Conservation (phyloP, 2,888 invertebrate species). For the Aproaerema taeniolella region DNA sequence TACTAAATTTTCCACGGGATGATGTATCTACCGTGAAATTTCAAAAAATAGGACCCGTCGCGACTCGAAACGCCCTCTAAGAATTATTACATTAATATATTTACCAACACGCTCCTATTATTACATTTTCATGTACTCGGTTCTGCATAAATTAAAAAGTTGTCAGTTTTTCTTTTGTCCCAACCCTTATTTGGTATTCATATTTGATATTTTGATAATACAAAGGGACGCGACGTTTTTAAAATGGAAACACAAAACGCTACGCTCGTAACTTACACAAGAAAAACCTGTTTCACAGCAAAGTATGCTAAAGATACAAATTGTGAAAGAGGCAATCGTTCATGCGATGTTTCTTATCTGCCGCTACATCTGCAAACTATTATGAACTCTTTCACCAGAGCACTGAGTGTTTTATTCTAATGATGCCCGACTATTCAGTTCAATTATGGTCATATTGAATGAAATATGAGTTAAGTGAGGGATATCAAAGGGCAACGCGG, state of each 20-base stretch:
- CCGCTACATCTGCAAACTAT: conserved; percentile 35
- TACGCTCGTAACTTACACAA: conserved; percentile 48
- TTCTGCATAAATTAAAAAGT: conserved; percentile 73
- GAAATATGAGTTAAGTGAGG: conserved; percentile 77
- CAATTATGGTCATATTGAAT: conserved; percentile 76
- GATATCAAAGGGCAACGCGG: conserved; percentile 72
- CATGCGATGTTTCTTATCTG: conserved; percentile 58
- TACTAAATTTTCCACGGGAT: conserved; percentile 58
- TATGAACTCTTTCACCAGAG: conserved; percentile 45
- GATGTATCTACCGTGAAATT: conserved; percentile 74
- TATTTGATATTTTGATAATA: conserved; percentile 74
- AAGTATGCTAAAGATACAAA: conserved; percentile 74
- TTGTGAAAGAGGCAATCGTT: conserved; percentile 75
- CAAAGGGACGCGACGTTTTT: conserved; percentile 66
- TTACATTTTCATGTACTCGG: conserved; percentile 76
- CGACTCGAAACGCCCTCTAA: conserved; percentile 54
- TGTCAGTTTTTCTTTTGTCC: conserved; percentile 74
- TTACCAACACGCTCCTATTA: conserved; percentile 75
- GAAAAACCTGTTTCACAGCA: conserved; percentile 71
- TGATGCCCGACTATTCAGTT: conserved; percentile 48
- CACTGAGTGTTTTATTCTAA: conserved; percentile 55
- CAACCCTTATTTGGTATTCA: conserved; percentile 77
- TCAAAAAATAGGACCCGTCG: conserved; percentile 59
- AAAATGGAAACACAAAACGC: conserved; percentile 62
- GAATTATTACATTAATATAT: conserved; percentile 74